Percentiles rank a stretch among this genome's conserved stretches.
Evolutionary conservation across 37 sponge, comb jelly and placozoan genomes (phyloP).

Genomic region (Cliona cf. orientalis): DNA sequence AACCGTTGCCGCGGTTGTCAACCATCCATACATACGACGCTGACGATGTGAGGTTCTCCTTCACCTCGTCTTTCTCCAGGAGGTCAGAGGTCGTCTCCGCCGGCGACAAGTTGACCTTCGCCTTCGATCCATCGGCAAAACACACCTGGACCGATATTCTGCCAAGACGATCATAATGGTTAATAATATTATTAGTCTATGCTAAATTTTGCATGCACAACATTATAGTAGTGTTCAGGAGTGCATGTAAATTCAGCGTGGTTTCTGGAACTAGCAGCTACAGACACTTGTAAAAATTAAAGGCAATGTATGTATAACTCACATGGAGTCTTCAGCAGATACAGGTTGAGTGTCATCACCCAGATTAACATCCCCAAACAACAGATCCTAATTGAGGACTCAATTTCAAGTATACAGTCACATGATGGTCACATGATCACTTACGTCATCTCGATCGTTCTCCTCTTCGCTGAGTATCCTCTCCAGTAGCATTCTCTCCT

Average conservation of each 20-base stretch:
- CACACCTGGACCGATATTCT: constrained; percentile 30
- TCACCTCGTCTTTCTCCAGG: constrained; percentile 47
- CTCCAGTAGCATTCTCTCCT: constrained; percentile 68
- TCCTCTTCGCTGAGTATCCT: constrained; percentile 50
- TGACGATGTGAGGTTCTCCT: constrained; percentile 61
- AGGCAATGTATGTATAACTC: no score
- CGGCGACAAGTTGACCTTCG: constrained; percentile 19
- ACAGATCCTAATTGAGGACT: not conserved
- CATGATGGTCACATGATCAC: not conserved
- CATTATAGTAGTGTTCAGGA: no score
- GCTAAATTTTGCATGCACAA: no score
- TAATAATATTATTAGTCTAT: no score
- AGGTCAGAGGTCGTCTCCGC: constrained; percentile 44
- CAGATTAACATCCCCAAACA: not conserved
- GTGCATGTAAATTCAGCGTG: no score
- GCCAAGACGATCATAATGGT: no score
- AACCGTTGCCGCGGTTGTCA: constrained; percentile 57
- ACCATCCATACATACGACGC: constrained; percentile 58
- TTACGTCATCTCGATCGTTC: constrained; percentile 13
- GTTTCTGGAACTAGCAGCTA: no score
- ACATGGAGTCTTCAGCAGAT: no score
- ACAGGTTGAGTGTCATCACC: no score
- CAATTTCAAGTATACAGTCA: not conserved
- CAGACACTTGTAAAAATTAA: no score
- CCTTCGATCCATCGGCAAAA: constrained; percentile 47